Evolutionary conservation across 2,113 vertebrate species (phyloP).

Genomic region (Petroica traversi): DNA sequence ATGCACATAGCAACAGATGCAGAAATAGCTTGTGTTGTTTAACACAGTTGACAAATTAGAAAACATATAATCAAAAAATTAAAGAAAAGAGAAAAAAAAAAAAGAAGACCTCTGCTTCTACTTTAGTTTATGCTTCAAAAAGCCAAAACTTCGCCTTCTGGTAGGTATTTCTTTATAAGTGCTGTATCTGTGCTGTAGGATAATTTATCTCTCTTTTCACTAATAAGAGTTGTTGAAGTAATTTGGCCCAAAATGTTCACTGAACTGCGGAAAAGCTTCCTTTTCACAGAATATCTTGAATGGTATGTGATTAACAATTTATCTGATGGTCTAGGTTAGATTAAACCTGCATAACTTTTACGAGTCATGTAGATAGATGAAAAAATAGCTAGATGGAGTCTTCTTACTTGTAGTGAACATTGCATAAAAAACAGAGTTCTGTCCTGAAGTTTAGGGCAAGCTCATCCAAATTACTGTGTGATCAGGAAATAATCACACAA

Average conservation of each 20-base stretch:
- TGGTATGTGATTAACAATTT: background rate
- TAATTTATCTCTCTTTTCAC: background rate
- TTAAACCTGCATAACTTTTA: background rate
- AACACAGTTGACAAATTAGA: background rate
- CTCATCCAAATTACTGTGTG: background rate
- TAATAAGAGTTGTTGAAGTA: background rate
- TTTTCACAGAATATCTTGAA: background rate
- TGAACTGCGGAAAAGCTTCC: background rate
- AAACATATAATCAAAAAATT: background rate
- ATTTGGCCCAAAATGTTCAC: background rate
- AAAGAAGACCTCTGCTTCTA: background rate
- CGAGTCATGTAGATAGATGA: background rate
- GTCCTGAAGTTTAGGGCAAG: background rate
- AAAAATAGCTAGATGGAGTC: background rate
- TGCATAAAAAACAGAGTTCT: background rate
- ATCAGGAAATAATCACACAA: background rate
- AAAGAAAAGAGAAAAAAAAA: background rate
- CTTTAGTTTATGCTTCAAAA: background rate
- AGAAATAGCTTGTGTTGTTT: background rate
- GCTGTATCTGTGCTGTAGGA: background rate
- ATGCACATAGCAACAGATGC: background rate
- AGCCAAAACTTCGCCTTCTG: background rate
- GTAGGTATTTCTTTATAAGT: background rate
- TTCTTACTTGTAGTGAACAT: background rate
- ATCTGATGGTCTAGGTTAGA: background rate